phyloP scores from a whole-genome alignment of 2,888 invertebrate genomes.

The Euzetes globulus region DNA sequence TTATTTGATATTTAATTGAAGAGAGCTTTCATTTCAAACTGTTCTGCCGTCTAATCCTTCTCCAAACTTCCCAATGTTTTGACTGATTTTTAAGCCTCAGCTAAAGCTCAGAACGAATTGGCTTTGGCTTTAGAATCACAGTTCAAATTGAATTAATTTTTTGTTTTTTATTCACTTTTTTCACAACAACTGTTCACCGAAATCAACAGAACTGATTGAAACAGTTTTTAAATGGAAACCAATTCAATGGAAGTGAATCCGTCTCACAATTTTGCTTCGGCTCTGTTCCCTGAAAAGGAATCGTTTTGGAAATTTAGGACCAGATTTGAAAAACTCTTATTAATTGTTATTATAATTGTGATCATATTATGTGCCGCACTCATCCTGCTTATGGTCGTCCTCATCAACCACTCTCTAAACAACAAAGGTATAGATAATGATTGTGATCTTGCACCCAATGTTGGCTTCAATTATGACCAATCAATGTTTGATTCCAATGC shows the following conservation, averaged over 20 bases:
- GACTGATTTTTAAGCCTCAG: no score
- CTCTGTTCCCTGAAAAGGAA: conserved; percentile 15
- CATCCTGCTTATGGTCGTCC: conserved; percentile 13
- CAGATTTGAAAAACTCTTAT: conserved; percentile 26
- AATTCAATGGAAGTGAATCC: conserved; percentile 28
- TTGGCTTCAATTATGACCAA: conserved; percentile 16
- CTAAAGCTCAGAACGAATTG: no score
- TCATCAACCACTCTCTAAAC: background rate
- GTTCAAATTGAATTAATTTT: no score
- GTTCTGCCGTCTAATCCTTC: no score
- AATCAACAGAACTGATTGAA: background rate
- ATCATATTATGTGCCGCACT: conserved; percentile 27
- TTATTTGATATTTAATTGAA: background rate
- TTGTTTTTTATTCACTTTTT: no score
- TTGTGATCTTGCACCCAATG: conserved; percentile 8
- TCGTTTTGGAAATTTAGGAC: conserved; percentile 35
- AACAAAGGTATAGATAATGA: conserved; percentile 11
- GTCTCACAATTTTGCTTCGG: conserved; percentile 21
- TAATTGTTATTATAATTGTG: conserved; percentile 28
- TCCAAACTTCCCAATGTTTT: no score
- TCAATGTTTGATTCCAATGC: conserved; percentile 15
- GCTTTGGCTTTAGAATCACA: no score
- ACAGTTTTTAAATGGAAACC: background rate
- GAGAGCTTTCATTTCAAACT: no score
- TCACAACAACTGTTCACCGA: no score